Conservation (phyloP, 2,113 vertebrate species). For the Toxostoma redivivum region DNA sequence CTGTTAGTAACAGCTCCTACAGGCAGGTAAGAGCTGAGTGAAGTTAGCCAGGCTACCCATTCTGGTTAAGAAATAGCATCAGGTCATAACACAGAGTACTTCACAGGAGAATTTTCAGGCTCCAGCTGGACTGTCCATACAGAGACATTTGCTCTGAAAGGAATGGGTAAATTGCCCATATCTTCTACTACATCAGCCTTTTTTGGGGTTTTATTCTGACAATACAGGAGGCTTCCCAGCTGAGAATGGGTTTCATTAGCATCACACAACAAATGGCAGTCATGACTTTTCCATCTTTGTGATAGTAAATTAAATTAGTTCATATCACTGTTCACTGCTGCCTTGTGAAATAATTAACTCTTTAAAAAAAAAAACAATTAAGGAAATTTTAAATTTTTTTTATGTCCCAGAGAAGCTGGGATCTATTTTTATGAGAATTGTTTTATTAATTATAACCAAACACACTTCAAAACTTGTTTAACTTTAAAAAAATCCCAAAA, state of each 20-base stretch:
- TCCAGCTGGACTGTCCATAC: background rate
- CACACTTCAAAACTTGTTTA: background rate
- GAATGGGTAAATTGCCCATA: background rate
- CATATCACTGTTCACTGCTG: background rate
- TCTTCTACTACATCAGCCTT: background rate
- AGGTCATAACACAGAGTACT: background rate
- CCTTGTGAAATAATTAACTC: background rate
- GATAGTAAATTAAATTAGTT: slow-evolving; percentile 9
- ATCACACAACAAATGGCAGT: background rate
- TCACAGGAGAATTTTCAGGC: background rate
- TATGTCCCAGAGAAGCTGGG: background rate
- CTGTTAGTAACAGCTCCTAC: background rate
- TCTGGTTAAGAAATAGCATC: background rate
- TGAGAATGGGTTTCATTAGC: slow-evolving; percentile 4
- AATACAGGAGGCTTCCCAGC: background rate
- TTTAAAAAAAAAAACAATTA: background rate
- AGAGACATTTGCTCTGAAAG: background rate
- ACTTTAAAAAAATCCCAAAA: background rate
- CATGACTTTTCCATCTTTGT: background rate
- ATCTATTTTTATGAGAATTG: background rate
- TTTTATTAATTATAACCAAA: background rate
- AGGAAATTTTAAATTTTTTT: background rate
- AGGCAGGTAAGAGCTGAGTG: background rate
- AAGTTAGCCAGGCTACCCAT: no score
- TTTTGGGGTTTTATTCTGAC: background rate